These are phyloP conservation scores for Ammodytes dubius DNA, from an alignment of 2,113 vertebrate genomes.

Conservation along the genomic window DNA sequence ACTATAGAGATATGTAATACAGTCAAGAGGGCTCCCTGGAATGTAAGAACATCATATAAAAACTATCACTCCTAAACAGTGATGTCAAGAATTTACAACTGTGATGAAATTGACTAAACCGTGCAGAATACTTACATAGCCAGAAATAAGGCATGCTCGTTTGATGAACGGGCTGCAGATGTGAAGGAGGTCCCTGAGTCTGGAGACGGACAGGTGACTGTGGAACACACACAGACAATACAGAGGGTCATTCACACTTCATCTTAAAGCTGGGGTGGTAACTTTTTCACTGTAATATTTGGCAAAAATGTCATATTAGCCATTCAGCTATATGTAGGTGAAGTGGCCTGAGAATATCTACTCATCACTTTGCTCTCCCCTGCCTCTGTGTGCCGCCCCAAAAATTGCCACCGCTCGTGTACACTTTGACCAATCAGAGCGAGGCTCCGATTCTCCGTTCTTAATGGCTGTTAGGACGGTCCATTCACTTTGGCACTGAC, in stretches of 20 bases:
- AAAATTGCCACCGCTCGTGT: no score
- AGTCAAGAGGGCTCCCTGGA: background rate
- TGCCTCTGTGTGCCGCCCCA: no score
- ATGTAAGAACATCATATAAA: background rate
- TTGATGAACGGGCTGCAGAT: conserved; percentile 90
- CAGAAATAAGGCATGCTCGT: conserved; percentile 88
- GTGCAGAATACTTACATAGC: conserved; percentile 88
- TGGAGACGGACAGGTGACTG: conserved; percentile 75
- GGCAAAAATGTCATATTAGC: no score
- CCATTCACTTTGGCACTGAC: no score
- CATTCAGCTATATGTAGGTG: no score
- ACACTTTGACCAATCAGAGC: no score
- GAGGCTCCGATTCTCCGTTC: no score
- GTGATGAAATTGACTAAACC: background rate
- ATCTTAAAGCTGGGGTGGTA: no score
- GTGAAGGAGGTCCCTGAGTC: conserved; percentile 66
- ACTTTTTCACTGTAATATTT: no score
- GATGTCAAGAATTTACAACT: background rate
- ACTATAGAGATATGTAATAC: background rate
- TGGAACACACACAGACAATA: conserved; percentile 44
- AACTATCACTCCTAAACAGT: background rate
- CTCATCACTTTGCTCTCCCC: no score
- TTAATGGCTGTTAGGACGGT: no score
- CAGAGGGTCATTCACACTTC: background rate
- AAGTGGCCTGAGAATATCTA: no score